Conservation (phyloP, 2,797 vertebrate species). For the Galagoides demidoff region DNA sequence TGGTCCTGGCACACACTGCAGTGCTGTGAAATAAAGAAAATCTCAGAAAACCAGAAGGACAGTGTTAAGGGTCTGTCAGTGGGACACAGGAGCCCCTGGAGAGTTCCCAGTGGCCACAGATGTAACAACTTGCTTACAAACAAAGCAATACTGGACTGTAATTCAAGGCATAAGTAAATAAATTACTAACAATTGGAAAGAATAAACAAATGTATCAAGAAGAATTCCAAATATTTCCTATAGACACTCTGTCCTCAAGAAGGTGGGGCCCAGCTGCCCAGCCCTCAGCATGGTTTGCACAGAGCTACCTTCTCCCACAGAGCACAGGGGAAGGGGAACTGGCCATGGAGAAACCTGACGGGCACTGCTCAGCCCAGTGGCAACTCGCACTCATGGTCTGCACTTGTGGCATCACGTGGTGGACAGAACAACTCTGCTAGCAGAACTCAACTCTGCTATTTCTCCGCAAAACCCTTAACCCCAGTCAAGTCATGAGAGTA, state of each 20-base stretch:
- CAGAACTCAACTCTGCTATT: not conserved
- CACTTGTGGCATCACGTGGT: not conserved
- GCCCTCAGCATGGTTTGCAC: not conserved
- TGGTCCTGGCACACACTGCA: not conserved
- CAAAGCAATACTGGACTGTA: not conserved
- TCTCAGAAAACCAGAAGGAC: not conserved
- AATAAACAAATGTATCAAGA: not conserved
- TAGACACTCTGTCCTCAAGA: too few species aligned
- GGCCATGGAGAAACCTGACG: not conserved
- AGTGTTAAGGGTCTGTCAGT: not conserved
- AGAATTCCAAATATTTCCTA: not conserved
- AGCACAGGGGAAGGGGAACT: not conserved
- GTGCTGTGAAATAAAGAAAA: not conserved
- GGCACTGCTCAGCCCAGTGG: not conserved
- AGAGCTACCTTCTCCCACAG: not conserved
- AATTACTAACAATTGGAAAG: not conserved
- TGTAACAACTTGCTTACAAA: not conserved
- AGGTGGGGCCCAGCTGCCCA: too few species aligned
- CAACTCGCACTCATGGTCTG: not conserved
- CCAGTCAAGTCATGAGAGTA: not conserved
- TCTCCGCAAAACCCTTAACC: not conserved
- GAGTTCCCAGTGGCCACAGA: not conserved
- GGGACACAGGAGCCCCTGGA: not conserved
- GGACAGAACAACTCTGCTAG: not conserved
- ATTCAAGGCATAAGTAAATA: not conserved